Evolutionary conservation across 1,140 invertebrate species (phyloP), one percentile per base, ranked within the genome.

Genomic region (Atta cephalotes): DNA sequence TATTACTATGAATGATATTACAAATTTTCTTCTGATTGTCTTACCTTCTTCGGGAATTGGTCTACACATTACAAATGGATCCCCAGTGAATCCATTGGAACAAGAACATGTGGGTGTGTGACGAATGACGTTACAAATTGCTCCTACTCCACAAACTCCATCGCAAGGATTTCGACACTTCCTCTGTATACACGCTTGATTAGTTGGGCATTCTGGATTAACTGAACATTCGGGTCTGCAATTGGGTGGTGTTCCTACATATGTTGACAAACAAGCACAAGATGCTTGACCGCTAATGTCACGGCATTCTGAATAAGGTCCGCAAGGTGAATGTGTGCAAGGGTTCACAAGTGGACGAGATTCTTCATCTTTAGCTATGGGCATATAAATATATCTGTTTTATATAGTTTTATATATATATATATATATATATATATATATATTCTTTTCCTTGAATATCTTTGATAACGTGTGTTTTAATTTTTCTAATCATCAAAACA

Each of bases 201-300:
- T 95, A 78, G 93, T 95, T 1, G 96, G 89, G 92, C 97, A 97
- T 91, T 97, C 97, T 0, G 96, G 95, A 92, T 97, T 97, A 89
- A 96, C 96, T 35, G 96, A 95, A 93, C 97, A 97, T 94, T 97
- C 97, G 10, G 97, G 97, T 84, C 96, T 93, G 93, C 97, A 97
- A 87, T 96, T 96, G 58, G 97, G 97, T 78, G 96, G 96, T 66
- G 93, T 90, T 60, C 96, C 96, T 45, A 96, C 95, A 91, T 96
- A 97, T 84, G 96, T 96, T 39, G 95, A 92, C 76, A 96, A 93
- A 93, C 97, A 97, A 89, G 96, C 96, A 89, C 97, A 97, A 3
- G 96, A 95, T 35, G 96, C 89, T 58, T 66, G 70, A 10, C 92
- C 94, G 10, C 90, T 91, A 25, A 93, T 89, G 12, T 93, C 92